A percentile compares a stretch with the other conserved stretches of the same genome.
Conservation (phyloP, 2,797 vertebrate species). For the Poeciliopsis paucimaculata region DNA sequence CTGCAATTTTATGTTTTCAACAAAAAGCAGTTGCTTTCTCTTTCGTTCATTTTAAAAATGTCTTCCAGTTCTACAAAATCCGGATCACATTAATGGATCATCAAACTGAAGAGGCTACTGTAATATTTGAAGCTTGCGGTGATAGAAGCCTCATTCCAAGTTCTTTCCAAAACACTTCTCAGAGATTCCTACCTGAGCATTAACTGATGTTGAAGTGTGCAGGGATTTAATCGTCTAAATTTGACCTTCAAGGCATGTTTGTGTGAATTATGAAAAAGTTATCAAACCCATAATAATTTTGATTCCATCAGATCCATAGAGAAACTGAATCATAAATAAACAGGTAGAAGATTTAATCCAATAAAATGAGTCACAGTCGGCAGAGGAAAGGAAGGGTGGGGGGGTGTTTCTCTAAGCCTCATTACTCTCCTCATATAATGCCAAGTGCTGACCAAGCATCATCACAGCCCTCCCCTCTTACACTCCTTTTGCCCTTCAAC, state of each 20-base stretch:
- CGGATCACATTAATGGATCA: background rate
- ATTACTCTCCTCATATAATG: slow-evolving; percentile 68
- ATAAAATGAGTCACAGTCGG: slow-evolving; percentile 54
- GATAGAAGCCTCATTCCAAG: background rate
- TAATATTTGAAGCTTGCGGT: background rate
- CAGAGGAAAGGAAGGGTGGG: slow-evolving; percentile 31
- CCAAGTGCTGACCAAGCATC: slow-evolving; percentile 76
- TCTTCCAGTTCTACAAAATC: background rate
- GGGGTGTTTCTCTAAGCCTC: slow-evolving; percentile 66
- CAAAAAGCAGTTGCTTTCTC: background rate
- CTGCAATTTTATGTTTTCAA: background rate
- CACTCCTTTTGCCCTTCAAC: slow-evolving; percentile 67
- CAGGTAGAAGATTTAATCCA: slow-evolving; percentile 1
- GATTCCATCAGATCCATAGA: background rate
- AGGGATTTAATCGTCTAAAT: background rate
- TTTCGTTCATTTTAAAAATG: background rate
- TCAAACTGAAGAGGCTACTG: background rate
- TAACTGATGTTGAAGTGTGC: background rate
- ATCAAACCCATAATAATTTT: background rate
- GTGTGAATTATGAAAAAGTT: background rate
- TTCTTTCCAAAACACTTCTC: background rate
- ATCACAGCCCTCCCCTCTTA: slow-evolving; percentile 37
- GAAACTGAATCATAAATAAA: background rate
- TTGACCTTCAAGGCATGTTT: background rate
- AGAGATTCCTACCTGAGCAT: background rate